Percentiles rank a stretch among this genome's conserved stretches.
phyloP scores from a whole-genome alignment of 2,888 invertebrate genomes.

The Ramazzottius varieornatus region DNA sequence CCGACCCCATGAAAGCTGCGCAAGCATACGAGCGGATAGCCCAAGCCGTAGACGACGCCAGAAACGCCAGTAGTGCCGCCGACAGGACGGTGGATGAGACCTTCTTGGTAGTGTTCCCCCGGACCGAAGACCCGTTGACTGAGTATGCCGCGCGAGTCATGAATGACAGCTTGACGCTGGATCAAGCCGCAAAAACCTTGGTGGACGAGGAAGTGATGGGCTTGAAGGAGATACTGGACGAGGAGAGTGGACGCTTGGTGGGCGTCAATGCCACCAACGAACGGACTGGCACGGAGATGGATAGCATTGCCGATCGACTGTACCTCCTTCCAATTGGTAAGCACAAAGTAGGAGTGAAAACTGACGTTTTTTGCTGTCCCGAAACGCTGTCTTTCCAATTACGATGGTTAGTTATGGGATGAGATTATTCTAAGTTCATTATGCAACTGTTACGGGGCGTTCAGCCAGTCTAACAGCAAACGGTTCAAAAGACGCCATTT shows the following conservation, averaged over 20 bases:
- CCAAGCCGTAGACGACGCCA: conserved; percentile 39
- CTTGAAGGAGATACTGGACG: neutral
- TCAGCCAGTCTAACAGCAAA: no score
- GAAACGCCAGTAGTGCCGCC: conserved; percentile 35
- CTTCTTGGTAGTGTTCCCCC: conserved; percentile 19
- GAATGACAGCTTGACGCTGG: neutral
- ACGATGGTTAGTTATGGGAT: no score
- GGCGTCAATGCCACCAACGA: neutral
- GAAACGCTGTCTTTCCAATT: no score
- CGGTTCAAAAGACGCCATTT: no score
- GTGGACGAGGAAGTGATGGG: neutral
- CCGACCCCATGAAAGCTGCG: conserved; percentile 34
- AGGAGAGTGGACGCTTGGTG: neutral
- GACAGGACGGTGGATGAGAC: conserved; percentile 28
- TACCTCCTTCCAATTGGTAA: neutral
- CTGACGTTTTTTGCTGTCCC: no score
- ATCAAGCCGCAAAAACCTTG: neutral
- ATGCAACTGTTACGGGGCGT: no score
- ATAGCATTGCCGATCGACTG: neutral
- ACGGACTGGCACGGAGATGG: neutral
- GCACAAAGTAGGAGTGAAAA: no score
- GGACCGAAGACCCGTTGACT: neutral
- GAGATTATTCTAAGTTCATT: no score
- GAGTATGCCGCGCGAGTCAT: neutral
- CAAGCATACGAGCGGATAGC: conserved; percentile 44